Evolutionary conservation across 2,888 invertebrate species (phyloP), one percentile per base, ranked within the genome.

Genomic region (Orthosia incerta): DNA sequence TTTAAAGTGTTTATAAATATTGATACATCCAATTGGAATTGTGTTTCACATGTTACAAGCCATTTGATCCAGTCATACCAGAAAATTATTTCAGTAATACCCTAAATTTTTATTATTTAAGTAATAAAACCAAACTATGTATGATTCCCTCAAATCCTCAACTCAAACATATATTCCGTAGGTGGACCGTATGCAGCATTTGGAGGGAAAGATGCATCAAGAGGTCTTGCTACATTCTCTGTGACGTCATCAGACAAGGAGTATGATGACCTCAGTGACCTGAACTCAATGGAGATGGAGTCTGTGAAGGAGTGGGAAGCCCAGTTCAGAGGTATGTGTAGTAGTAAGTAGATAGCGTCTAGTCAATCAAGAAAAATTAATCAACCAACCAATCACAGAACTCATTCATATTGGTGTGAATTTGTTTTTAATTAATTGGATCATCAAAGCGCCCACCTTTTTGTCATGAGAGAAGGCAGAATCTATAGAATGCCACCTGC

Each of bases 261-360:
- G 87, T 99, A 99, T 95, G 99, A 99, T 97, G 99, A 99, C 94
- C 97, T 99, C 71, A 98, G 98, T 93, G 99, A 99, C 95, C 97
- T 99, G 71, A 98, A 98, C 91, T 97, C 98, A 18, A 97, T 98
- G 97, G 98, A 99, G 96, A 99, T 99, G 99, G 99, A 99, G 87
- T 98, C 99, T 31, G 98, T 99, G 12, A 97, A 97, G 84, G 99
- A 99, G 95, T 99, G 99, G 99, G 99, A 99, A 94, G 98, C 98
- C 94, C 99, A 99, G 93, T 99, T 99, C 93, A 98, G 98, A 97
- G 99, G 99, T 98, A 96, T 87, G 80, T 71, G 56, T 46, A 39
- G 39, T 39, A 39, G 9, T 39, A 60, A 73, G 64, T 66, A 74
- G 51, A 50, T 45, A 45, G 3, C 12, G 31, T 48, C 31, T 67